Base-by-base conservation (phyloP, 2,113 vertebrate genomes). In the Mionectes macconnelli region DNA sequence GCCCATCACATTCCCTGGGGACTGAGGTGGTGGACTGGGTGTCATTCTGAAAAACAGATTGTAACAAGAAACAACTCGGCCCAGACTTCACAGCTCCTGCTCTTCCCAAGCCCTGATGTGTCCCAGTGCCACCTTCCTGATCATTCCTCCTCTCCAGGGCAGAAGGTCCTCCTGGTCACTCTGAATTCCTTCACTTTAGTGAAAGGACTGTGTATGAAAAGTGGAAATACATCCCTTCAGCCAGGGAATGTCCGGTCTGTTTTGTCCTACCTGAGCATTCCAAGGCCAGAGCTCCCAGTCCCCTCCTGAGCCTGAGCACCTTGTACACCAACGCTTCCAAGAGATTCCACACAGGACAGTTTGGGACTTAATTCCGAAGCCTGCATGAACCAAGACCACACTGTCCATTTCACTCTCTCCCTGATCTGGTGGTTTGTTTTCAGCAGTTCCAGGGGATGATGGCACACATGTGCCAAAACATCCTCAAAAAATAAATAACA, bases 371-470 rank as follows among this genome's bases (percentile, higher is more conserved):
- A 69, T 94, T 78, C 82, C 73, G 68, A 40, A 14, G 6, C 9
- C 3, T 45, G 68, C 44, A 40, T 3, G 7, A 94, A 80, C 55
- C 5, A 3, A 49, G 49, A 16, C 22, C 31, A 3, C 1, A 1
- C 7, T 0, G 0, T 23, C 14, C 0, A 0, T 60, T 17, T 31
- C 12, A 4, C 3, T 60, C 12, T 31, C 14, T 7, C 25, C 45
- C 24, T 2, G 19, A 15, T n/a, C 28, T 5, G 5, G 2, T 7
- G 1, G 10, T 18, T 20, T 49, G 35, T 7, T 28, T 67, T 68
- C 42, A 37, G 64, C 55, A 20, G 16, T 12, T 11, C 35, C 9
- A 18, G 23, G 24, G 15, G 17, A 2, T 0, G 9, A 10, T 4
- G 24, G 28, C 12, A 64, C 1, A 2, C 24, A 2, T 6, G 25